Base-by-base conservation (phyloP, 2,797 vertebrate genomes). In the Periophthalmus magnuspinnatus region DNA sequence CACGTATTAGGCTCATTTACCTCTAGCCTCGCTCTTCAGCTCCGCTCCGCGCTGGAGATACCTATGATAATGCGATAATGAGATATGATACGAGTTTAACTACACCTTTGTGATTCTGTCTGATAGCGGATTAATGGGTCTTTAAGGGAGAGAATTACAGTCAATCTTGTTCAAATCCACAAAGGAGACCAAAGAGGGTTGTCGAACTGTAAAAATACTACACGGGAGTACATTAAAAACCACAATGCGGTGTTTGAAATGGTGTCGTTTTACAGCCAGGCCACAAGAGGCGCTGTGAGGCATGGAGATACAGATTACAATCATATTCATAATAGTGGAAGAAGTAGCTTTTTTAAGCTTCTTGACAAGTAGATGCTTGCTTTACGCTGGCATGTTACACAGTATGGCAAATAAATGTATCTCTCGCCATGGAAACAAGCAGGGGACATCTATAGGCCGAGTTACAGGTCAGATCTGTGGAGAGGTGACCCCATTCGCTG, bases 181-280 rank as follows among this genome's bases (percentile, higher is more conserved):
- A 54, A 50, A 58, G 64, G 38, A 59, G 57, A 59, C 36, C 57
- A 32, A n/a, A 59, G 57, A 34, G 32, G 17, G 34, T 33, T 13
- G 57, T 17, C 32, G 19, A 59, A 59, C 57, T 59, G 57, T 34
- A 34, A 59, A 59, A 34, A 34, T 59, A 22, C 60, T 22, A 13
- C 76, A 9, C 79, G 1, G 0, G 9, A 34, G 57, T 34, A 9
- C 32, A 19, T 34, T 34, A 19, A 34, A 34, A 33, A 19, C 89
- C 90, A 90, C 60, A 63, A 45, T 6, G 87, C 87, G 85, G 86
- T 77, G 89, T 92, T 93, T 94, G 92, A 93, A 91, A 90, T 89
- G 48, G 19, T 50, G 19, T 7, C 50, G n/a, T 41, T 41, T 41
- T 41, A 41, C 38, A 11, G 11, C 38, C 38, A 13, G 38, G 38